A percentile compares a stretch with the other conserved stretches of the same genome.
Conservation (phyloP, 2,113 vertebrate genomes). For the Caretta caretta region DNA sequence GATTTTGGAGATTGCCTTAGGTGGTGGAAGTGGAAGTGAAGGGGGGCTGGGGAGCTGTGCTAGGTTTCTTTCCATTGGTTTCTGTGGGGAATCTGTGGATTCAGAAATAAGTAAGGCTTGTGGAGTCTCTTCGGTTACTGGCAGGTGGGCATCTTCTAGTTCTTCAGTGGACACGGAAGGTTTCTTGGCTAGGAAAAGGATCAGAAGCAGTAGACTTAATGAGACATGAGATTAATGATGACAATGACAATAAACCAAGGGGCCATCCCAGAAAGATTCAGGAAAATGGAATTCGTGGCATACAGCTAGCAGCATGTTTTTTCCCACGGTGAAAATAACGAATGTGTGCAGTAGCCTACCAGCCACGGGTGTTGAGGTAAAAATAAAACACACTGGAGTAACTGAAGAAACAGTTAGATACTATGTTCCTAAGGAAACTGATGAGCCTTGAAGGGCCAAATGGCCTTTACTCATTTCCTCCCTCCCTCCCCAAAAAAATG, state of each 20-base stretch:
- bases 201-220: slow-evolving; percentile 47
- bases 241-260: slow-evolving; percentile 25
- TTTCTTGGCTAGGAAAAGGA: slow-evolving; percentile 75
- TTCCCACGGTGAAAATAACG: not conserved
- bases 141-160: slow-evolving; percentile 59
- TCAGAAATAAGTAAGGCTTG: slow-evolving; percentile 83
- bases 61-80: slow-evolving; percentile 71
- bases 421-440: slow-evolving; percentile 10
- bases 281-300: slow-evolving; percentile 22
- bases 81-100: slow-evolving; percentile 74
- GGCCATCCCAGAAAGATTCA: slow-evolving; percentile 52
- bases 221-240: slow-evolving; percentile 47
- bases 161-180: slow-evolving; percentile 68
- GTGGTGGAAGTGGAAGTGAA: slow-evolving; percentile 75
- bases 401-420: slow-evolving; percentile 12
- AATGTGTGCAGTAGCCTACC: slow-evolving; percentile 5
- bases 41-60: slow-evolving; percentile 81
- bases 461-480: not conserved
- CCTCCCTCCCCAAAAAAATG: not conserved
- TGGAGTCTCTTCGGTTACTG: slow-evolving; percentile 72
- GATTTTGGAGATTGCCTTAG: slow-evolving; percentile 78
- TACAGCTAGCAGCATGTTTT: slow-evolving; percentile 6
- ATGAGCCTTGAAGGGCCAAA: not conserved
- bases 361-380: not conserved
- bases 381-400: not conserved